Evolutionary conservation across 2,888 invertebrate species (phyloP).

Genomic region (Cheilosia variabilis): DNA sequence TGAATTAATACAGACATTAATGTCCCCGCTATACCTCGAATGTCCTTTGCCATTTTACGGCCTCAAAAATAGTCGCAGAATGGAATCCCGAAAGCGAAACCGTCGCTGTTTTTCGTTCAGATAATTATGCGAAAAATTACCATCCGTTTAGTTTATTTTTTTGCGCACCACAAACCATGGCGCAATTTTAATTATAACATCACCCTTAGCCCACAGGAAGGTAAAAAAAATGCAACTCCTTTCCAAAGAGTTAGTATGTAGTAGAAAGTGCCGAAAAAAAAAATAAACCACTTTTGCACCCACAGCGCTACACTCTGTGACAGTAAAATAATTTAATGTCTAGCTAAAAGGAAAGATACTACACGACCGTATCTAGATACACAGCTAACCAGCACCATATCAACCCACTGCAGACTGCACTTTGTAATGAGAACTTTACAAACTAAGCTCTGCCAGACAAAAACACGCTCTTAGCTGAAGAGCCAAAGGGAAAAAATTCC

Average conservation of each 20-base stretch:
- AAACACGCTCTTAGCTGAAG: conserved; percentile 28
- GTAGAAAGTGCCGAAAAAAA: conserved; percentile 22
- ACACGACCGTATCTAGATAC: conserved; percentile 35
- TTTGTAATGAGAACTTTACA: conserved; percentile 71
- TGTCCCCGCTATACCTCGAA: not conserved
- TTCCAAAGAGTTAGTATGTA: not conserved
- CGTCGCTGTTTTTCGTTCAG: conserved; percentile 8
- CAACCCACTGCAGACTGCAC: conserved; percentile 21
- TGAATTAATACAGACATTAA: conserved; percentile 26
- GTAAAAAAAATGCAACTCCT: conserved; percentile 5
- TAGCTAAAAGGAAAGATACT: conserved; percentile 48
- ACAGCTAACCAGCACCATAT: not conserved
- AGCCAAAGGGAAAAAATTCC: not conserved
- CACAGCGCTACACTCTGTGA: conserved; percentile 49
- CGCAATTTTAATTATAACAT: conserved; percentile 71
- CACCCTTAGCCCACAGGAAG: conserved; percentile 43
- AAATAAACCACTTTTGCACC: conserved; percentile 52
- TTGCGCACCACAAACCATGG: conserved; percentile 39
- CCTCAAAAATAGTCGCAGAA: not conserved
- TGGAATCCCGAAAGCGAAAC: no score
- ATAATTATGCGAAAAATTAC: conserved; percentile 69
- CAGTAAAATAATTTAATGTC: conserved; percentile 74
- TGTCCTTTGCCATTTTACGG: conserved; percentile 22
- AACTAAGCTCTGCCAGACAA: conserved; percentile 52
- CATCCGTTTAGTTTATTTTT: conserved; percentile 40